Conservation (phyloP, 2,888 invertebrate species). For the Eupithecia inturbata region DNA sequence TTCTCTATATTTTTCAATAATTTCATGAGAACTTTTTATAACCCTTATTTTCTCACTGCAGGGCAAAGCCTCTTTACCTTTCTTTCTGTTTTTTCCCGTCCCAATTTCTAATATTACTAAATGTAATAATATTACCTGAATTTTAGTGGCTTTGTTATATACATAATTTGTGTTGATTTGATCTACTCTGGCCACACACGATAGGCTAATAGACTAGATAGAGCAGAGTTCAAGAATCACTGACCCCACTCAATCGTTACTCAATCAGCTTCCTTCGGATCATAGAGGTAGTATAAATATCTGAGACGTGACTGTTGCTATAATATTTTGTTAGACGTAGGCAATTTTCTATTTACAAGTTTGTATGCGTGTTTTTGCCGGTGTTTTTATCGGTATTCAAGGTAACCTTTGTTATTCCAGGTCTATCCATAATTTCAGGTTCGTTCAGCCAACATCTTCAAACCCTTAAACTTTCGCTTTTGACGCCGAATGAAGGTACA, state of each 20-base stretch:
- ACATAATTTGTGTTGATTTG: conserved; percentile 2
- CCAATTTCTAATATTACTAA: background rate
- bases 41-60: background rate
- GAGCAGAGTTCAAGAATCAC: conserved; percentile 64
- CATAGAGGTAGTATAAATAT: too few relatives aligned
- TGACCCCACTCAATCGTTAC: conserved; percentile 72
- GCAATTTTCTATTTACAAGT: background rate
- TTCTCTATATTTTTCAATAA: background rate
- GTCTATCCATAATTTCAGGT: too few relatives aligned
- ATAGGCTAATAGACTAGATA: conserved; percentile 16
- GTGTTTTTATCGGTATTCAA: background rate
- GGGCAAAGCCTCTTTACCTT: background rate
- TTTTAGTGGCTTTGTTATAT: background rate
- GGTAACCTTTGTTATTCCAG: background rate
- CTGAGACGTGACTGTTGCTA: background rate
- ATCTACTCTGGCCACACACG: background rate
- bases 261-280: conserved; percentile 61
- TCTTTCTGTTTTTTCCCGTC: background rate
- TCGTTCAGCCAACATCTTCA: background rate
- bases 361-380: background rate
- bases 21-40: too few relatives aligned
- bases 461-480: too few relatives aligned
- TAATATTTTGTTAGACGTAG: conserved; percentile 16
- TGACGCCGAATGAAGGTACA: too few relatives aligned
- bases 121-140: background rate